Conservation (phyloP, 92 coral and sea anemone genomes). For the Umimayanthus kanabou region DNA sequence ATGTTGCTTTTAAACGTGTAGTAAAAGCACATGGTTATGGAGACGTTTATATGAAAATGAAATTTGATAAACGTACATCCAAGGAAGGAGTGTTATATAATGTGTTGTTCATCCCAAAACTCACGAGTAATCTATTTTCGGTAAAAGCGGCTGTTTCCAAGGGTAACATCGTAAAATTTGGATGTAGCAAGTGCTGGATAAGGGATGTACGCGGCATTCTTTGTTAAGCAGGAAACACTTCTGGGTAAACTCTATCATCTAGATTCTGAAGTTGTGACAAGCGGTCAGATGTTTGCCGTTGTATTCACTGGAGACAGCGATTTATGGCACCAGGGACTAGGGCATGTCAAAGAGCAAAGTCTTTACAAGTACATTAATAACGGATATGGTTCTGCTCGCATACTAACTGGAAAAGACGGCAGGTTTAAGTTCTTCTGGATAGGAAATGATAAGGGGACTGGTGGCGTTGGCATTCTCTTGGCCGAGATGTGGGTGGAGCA, state of each 20-base stretch:
- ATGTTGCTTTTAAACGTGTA: no score
- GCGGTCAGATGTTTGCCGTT: no score
- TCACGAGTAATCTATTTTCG: constrained; percentile 65
- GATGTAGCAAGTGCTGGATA: constrained; percentile 50
- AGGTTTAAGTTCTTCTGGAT: constrained; percentile 39
- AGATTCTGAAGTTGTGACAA: constrained; percentile 59
- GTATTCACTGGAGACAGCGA: no score
- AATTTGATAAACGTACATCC: constrained; percentile 15
- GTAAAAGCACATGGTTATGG: constrained; percentile 66
- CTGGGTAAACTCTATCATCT: constrained; percentile 61
- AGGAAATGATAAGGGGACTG: constrained; percentile 27
- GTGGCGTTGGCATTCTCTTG: constrained; percentile 42
- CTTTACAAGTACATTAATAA: no score
- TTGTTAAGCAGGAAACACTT: constrained; percentile 51
- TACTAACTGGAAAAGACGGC: constrained; percentile 15
- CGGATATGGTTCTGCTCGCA: constrained; percentile 15
- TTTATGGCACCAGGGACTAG: no score
- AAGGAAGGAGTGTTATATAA: constrained; percentile 55
- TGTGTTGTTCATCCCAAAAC: constrained; percentile 59
- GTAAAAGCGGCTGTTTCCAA: constrained; percentile 58
- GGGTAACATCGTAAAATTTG: constrained; percentile 66
- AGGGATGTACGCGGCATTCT: constrained; percentile 60
- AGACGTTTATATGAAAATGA: background rate
- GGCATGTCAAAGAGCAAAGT: no score
- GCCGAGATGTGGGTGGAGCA: constrained; percentile 35